These are phyloP conservation scores for Trialeurodes vaporariorum DNA, from an alignment of 1,140 invertebrate species.

Conservation along the genomic window DNA sequence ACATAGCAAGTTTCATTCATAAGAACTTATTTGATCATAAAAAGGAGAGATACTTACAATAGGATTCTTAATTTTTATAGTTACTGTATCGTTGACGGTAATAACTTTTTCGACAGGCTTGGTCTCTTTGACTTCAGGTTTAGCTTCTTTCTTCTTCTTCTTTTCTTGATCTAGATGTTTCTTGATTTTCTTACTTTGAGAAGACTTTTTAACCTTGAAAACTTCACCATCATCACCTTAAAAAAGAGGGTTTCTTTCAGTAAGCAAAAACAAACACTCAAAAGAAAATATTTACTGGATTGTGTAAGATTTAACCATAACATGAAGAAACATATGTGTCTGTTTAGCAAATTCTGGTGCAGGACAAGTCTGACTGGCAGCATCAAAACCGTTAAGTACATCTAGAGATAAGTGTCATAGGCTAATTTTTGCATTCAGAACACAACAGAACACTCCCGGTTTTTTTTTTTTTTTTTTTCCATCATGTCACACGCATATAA, in stretches of 20 bases:
- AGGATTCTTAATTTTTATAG: slow-evolving; percentile 25
- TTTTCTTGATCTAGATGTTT: slow-evolving; percentile 65
- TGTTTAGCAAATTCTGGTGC: too few relatives aligned
- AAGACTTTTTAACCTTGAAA: slow-evolving; percentile 91
- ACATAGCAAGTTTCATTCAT: too few relatives aligned
- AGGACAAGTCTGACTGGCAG: too few relatives aligned
- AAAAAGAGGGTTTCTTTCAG: too few relatives aligned
- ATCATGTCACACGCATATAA: neutral
- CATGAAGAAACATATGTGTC: too few relatives aligned
- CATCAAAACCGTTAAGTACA: too few relatives aligned
- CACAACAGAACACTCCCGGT: too few relatives aligned
- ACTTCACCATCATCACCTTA: slow-evolving; percentile 70
- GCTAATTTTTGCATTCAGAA: too few relatives aligned
- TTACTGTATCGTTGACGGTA: slow-evolving; percentile 22
- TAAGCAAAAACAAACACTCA: neutral
- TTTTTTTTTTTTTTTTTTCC: neutral
- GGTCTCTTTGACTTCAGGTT: slow-evolving; percentile 11
- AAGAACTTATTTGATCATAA: slow-evolving; percentile 18
- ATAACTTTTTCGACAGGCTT: slow-evolving; percentile 16
- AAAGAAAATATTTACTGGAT: neutral
- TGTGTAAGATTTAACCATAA: neutral
- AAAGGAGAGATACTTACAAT: slow-evolving; percentile 19
- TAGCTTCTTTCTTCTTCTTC: slow-evolving; percentile 35
- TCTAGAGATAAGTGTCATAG: too few relatives aligned
- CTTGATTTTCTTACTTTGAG: slow-evolving; percentile 78